Conservation (phyloP, 2,797 vertebrate genomes). For the Ctenochaetus hawaiiensis region DNA sequence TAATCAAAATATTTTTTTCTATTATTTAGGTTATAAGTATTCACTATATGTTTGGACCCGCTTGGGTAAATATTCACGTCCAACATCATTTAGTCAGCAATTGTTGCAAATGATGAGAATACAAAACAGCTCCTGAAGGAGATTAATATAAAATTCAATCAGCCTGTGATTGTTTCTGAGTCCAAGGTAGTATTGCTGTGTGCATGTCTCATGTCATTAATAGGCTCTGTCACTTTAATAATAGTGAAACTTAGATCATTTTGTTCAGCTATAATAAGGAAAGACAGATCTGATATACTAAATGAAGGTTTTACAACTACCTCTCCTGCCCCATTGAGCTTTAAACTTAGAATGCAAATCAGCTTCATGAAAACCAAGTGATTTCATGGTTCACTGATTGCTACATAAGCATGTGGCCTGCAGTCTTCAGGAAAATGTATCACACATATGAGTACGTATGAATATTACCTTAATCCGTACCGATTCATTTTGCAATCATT, state of each 20-base stretch:
- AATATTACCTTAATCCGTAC: conserved; percentile 58
- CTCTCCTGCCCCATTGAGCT: conserved; percentile 76
- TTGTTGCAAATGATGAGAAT: conserved; percentile 31
- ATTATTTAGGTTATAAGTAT: background rate
- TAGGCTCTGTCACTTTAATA: conserved; percentile 31
- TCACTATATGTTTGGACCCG: conserved; percentile 12
- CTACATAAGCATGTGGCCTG: conserved; percentile 67
- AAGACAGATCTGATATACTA: conserved; percentile 67
- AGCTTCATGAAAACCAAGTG: conserved; percentile 74
- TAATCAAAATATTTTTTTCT: background rate
- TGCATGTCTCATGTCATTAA: conserved; percentile 47
- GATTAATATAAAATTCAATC: conserved; percentile 58
- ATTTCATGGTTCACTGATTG: conserved; percentile 75
- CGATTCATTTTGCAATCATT: conserved; percentile 50
- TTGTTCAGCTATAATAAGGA: conserved; percentile 57
- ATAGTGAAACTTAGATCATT: conserved; percentile 60
- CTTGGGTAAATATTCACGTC: conserved; percentile 47
- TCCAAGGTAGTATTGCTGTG: background rate
- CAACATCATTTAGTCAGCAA: conserved; percentile 51
- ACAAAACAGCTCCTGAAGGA: conserved; percentile 41
- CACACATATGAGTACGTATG: conserved; percentile 31
- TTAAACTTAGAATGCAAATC: conserved; percentile 78
- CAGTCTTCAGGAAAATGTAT: conserved; percentile 56
- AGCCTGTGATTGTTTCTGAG: conserved; percentile 20
- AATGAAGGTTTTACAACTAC: conserved; percentile 75